Conservation (phyloP, 2,797 vertebrate genomes). For the Cynopterus sphinx region DNA sequence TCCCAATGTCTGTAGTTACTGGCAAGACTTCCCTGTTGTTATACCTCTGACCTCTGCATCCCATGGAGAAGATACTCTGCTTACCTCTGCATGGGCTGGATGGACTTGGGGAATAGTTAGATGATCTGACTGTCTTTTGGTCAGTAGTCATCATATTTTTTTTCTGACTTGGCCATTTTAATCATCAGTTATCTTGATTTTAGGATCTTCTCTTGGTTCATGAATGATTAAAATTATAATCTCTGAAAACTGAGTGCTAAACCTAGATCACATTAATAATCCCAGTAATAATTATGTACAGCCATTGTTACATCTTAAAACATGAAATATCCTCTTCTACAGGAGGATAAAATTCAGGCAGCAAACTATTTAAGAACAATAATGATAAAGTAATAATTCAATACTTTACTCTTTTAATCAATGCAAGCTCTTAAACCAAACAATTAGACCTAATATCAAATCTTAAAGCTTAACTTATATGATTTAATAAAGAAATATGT, state of each 20-base stretch:
- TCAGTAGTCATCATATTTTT: not conserved
- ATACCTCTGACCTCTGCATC: not conserved
- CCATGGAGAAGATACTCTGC: not conserved
- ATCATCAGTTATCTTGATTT: not conserved
- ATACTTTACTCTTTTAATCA: conserved; percentile 12
- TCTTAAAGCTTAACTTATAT: not conserved
- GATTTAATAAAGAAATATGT: conserved; percentile 41
- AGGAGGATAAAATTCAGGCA: not conserved
- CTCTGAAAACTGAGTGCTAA: not conserved
- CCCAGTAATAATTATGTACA: not conserved
- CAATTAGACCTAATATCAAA: not conserved
- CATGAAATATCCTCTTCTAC: not conserved
- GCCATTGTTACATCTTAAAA: not conserved
- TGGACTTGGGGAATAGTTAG: not conserved
- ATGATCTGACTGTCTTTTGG: not conserved
- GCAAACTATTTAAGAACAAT: conserved; percentile 16
- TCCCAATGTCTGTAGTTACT: not conserved
- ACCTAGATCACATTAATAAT: not conserved
- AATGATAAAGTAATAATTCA: not conserved
- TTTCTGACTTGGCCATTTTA: not conserved
- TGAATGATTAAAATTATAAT: not conserved
- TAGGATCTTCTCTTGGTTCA: not conserved
- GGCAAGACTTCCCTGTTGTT: not conserved
- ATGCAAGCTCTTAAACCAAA: not conserved
- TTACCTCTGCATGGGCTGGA: not conserved